Evolutionary conservation across 2,797 vertebrate species (phyloP), one percentile per base, ranked within the genome.

Genomic region (Cyprinella venusta): DNA sequence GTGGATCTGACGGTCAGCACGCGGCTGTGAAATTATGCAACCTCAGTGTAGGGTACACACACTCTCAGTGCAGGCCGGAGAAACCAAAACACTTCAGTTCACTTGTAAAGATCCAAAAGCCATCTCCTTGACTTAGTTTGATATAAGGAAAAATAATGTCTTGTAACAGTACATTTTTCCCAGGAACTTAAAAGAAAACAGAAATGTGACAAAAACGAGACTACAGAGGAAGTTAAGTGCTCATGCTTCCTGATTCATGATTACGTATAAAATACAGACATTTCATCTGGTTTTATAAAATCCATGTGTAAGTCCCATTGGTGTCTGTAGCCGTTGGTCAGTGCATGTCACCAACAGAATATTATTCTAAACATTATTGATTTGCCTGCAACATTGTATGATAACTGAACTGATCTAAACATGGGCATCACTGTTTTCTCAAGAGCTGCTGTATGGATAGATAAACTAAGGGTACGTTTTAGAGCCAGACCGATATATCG

Each of bases 1-100:
- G 68, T 15, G 71, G 78, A 76, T 79, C 63, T 83, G 85, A 86
- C 79, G 79, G 61, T 75, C 63, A 77, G 33, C 74, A 45, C 7
- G 7, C 3, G 33, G 24, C 40, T 80, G 75, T 63, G 69, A 67
- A 86, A 70, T 38, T 67, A 70, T 7, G 40, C 59, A 59, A 77
- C 63, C 30, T 15, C 19, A 21, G 36, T 71, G 61, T 13, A 61
- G 36, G 76, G 61, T 13, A 61, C 13, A 36, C 67, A 61, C 67
- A 61, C 45, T 50, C 24, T 68, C 76, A 72, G 67, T n/a, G 24
- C 13, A 69, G 36, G 19, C 13, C 38, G 54, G 59, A 77, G 6
- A n/a, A 4, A 52, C 36, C 30, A 26, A 54, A 68, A 48, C 3
- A 2, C 15, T 45, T 33, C 33, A 59, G 15, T 30, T 36, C 24